A percentile compares a stretch with the other conserved stretches of the same genome.
These are phyloP conservation scores for Nyctereutes procyonoides DNA, from an alignment of 2,113 vertebrate species.

Conservation along the genomic window DNA sequence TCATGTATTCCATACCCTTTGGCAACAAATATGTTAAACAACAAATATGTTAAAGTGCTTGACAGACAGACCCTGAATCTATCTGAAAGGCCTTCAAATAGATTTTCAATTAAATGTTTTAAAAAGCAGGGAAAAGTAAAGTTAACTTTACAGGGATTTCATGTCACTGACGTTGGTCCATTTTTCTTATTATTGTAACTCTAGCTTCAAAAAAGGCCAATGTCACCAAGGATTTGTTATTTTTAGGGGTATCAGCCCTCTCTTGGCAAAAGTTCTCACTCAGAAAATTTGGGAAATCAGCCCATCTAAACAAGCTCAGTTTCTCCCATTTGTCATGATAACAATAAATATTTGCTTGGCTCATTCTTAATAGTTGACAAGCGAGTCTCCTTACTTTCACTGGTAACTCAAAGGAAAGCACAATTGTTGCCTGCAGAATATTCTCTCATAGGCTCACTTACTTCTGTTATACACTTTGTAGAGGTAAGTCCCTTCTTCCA, in stretches of 20 bases:
- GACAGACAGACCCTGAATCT: neutral
- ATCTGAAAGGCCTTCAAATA: neutral
- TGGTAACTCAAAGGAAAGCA: neutral
- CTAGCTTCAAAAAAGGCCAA: neutral
- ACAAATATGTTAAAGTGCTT: conserved; percentile 72
- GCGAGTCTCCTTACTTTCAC: neutral
- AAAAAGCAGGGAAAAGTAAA: neutral
- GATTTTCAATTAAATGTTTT: neutral
- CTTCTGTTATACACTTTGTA: neutral
- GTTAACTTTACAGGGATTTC: neutral
- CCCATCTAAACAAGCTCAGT: neutral
- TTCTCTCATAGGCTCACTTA: neutral
- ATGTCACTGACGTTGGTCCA: neutral
- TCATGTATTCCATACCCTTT: neutral
- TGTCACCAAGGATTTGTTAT: neutral
- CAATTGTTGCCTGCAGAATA: neutral
- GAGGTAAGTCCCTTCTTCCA: neutral
- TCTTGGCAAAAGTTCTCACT: neutral
- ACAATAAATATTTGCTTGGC: neutral
- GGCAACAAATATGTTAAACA: neutral
- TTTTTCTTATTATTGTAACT: neutral
- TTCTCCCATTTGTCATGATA: neutral
- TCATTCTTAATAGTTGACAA: neutral
- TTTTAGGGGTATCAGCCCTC: neutral
- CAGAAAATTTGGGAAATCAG: neutral